Conservation (phyloP, 2,888 invertebrate species). For the Pandemis heparana region DNA sequence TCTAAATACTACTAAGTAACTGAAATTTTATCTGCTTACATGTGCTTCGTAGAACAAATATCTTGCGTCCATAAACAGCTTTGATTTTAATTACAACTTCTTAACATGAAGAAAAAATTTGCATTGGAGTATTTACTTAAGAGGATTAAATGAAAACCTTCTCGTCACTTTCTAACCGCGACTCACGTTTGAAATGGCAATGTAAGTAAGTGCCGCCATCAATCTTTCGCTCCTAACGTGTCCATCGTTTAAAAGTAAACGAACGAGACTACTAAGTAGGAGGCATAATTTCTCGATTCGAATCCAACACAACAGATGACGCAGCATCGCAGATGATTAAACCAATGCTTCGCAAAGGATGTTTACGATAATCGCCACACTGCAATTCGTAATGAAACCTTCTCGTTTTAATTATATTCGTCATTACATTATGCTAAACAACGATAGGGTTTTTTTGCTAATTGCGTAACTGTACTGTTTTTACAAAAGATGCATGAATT, state of each 20-base stretch:
- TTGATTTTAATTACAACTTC: not conserved
- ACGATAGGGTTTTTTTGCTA: slow-evolving; percentile 67
- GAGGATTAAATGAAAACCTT: slow-evolving; percentile 26
- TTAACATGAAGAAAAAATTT: not conserved
- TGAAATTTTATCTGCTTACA: not conserved
- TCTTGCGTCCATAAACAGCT: not conserved
- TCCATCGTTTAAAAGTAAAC: slow-evolving; percentile 32
- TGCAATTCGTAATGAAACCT: slow-evolving; percentile 52
- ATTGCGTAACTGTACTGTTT: slow-evolving; percentile 69
- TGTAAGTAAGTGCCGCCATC: slow-evolving; percentile 30
- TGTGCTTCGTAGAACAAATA: not conserved
- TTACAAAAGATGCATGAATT: slow-evolving; percentile 44
- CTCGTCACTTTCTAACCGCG: slow-evolving; percentile 35
- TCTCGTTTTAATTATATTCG: slow-evolving; percentile 54
- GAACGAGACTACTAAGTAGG: slow-evolving; percentile 12
- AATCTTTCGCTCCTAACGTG: slow-evolving; percentile 31
- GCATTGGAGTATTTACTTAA: slow-evolving; percentile 29
- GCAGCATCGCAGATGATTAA: slow-evolving; percentile 15
- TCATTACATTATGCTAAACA: slow-evolving; percentile 54
- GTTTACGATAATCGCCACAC: slow-evolving; percentile 51
- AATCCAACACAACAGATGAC: slow-evolving; percentile 11
- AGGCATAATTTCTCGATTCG: slow-evolving; percentile 17
- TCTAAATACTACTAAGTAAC: not conserved
- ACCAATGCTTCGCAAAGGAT: slow-evolving; percentile 13
- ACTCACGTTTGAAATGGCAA: slow-evolving; percentile 32